Evolutionary conservation across 2,797 vertebrate genomes (phyloP).

Genomic region (Notamacropus eugenii): DNA sequence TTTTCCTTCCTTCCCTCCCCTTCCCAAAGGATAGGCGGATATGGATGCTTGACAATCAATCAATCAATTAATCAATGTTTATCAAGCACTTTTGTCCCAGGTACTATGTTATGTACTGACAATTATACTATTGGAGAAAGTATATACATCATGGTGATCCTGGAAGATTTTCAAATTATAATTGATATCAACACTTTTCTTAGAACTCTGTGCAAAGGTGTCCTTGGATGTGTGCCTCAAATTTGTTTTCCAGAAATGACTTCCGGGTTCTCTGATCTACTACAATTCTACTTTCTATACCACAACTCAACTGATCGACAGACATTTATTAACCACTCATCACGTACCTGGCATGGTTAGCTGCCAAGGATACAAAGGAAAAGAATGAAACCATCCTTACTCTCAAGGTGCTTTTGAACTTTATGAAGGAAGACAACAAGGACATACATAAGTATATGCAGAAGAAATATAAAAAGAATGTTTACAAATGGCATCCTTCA

Average conservation of each 20-base stretch:
- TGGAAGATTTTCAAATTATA: not conserved
- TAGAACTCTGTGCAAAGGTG: not conserved
- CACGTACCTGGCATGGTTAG: not conserved
- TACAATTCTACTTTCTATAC: not conserved
- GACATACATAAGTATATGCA: not conserved
- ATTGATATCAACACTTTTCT: not conserved
- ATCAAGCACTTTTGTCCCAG: not conserved
- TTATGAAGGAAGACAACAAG: not conserved
- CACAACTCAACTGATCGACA: not conserved
- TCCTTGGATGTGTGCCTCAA: not conserved
- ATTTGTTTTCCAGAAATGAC: not conserved
- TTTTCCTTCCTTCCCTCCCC: no score
- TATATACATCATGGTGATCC: not conserved
- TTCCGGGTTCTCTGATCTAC: not conserved
- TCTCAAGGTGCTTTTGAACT: not conserved
- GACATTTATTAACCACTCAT: not conserved
- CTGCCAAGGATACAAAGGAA: not conserved
- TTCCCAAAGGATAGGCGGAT: not conserved
- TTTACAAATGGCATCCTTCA: not conserved
- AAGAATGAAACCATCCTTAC: not conserved
- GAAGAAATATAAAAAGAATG: not conserved
- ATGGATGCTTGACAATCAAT: not conserved
- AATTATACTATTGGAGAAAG: not conserved
- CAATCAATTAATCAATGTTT: not conserved
- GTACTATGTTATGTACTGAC: not conserved